Percentiles rank a stretch among this genome's conserved stretches.
Conservation (phyloP, 2,888 invertebrate genomes). For the Trileptium ribeirensis region DNA sequence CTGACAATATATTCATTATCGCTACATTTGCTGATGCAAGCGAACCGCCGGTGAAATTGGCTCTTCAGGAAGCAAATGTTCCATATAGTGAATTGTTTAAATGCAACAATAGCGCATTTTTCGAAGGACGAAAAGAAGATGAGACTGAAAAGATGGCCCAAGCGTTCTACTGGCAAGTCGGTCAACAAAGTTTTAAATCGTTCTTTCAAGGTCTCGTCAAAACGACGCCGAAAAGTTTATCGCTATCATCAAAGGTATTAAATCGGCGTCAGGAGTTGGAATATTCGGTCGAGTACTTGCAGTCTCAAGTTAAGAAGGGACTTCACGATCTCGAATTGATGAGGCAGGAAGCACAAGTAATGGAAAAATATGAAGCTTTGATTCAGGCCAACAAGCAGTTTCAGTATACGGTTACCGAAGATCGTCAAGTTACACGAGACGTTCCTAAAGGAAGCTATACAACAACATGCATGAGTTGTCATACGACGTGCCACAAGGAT, state of each 20-base stretch:
- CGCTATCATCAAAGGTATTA: too few species aligned
- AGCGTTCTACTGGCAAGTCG: too few species aligned
- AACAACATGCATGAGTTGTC: too few species aligned
- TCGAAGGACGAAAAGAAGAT: too few species aligned
- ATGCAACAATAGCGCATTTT: too few species aligned
- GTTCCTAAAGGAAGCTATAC: too few species aligned
- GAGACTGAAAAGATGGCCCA: too few species aligned
- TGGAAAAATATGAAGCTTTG: slow-evolving; percentile 30
- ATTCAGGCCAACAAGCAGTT: slow-evolving; percentile 36
- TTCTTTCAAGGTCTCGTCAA: too few species aligned
- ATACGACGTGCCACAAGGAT: slow-evolving; percentile 40
- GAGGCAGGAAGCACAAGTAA: slow-evolving; percentile 28
- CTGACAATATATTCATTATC: slow-evolving; percentile 35
- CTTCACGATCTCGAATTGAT: slow-evolving; percentile 25
- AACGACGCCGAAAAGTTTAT: too few species aligned
- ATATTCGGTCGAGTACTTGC: slow-evolving; percentile 26
- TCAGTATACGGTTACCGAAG: slow-evolving; percentile 27
- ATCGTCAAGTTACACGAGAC: not conserved
- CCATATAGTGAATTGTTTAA: too few species aligned
- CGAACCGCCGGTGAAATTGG: slow-evolving; percentile 40
- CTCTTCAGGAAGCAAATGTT: too few species aligned
- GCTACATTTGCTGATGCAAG: slow-evolving; percentile 38
- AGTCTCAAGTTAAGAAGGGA: slow-evolving; percentile 32
- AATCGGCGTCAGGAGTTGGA: slow-evolving; percentile 33
- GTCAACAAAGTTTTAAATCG: too few species aligned